Evolutionary conservation across 2,797 vertebrate species (phyloP).

Genomic region (Tympanoctomys barrerae): DNA sequence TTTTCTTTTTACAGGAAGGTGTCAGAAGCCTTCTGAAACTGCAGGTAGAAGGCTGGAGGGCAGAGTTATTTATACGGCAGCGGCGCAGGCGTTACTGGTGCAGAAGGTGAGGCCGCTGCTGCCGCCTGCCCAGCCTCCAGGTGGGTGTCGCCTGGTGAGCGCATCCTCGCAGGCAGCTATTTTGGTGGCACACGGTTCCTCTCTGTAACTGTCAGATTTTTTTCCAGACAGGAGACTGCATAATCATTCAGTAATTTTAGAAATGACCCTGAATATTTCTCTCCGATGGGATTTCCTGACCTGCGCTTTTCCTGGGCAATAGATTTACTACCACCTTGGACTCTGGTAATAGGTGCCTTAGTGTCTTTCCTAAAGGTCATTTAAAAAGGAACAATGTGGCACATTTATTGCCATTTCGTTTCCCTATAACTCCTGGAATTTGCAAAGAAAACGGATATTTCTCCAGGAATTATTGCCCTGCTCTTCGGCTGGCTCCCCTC

Average conservation of each 20-base stretch:
- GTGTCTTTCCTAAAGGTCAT: constrained; percentile 8
- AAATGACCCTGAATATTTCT: not conserved
- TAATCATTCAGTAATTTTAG: not conserved
- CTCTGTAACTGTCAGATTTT: constrained; percentile 1
- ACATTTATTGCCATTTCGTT: constrained; percentile 43
- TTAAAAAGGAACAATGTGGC: not conserved
- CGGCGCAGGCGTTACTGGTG: constrained; percentile 33
- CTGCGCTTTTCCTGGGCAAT: not conserved
- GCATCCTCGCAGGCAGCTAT: constrained; percentile 48
- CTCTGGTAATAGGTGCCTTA: not conserved
- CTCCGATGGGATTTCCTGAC: not conserved
- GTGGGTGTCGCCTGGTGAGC: constrained; percentile 53
- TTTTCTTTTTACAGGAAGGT: constrained; percentile 35
- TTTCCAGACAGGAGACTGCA: not conserved
- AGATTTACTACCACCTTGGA: constrained; percentile 23
- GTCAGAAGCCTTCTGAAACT: constrained; percentile 70
- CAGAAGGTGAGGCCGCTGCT: constrained; percentile 60
- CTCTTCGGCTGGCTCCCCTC: constrained; percentile 7
- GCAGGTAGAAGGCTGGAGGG: constrained; percentile 38
- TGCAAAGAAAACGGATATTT: constrained; percentile 60
- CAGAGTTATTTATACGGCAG: constrained; percentile 71
- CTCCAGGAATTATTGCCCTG: constrained; percentile 47
- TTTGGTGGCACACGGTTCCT: not conserved
- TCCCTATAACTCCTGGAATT: constrained; percentile 42
- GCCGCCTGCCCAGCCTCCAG: constrained; percentile 29